A percentile compares a stretch with the other conserved stretches of the same genome.
phyloP scores from a whole-genome alignment of 1,140 invertebrate species.

The Asobara japonica region DNA sequence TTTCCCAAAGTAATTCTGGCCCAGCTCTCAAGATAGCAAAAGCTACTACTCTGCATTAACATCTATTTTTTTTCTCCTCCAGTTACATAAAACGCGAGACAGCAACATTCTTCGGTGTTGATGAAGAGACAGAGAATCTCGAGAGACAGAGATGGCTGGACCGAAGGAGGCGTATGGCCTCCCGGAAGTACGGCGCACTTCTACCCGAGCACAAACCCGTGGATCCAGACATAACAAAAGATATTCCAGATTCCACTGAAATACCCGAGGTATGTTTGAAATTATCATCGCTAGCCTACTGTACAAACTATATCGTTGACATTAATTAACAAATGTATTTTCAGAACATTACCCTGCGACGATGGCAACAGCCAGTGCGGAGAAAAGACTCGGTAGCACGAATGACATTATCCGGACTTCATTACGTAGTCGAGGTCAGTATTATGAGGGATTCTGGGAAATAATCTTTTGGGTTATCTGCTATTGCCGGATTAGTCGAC shows the following conservation, averaged over 20 bases:
- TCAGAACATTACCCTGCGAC: conserved; percentile 60
- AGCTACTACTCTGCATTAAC: too few relatives aligned
- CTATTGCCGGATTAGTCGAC: too few relatives aligned
- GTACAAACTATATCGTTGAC: background rate
- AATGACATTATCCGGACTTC: conserved; percentile 74
- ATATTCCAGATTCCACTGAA: conserved; percentile 62
- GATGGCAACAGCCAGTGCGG: conserved; percentile 62
- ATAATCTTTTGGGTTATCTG: background rate
- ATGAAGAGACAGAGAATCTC: conserved; percentile 76
- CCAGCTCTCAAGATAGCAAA: too few relatives aligned
- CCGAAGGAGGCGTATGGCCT: conserved; percentile 77
- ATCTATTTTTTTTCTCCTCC: conserved; percentile 27
- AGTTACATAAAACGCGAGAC: conserved; percentile 80
- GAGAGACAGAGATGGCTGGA: conserved; percentile 80
- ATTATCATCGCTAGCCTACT: background rate
- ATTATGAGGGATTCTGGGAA: conserved; percentile 13
- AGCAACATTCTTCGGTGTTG: conserved; percentile 81
- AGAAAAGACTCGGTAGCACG: conserved; percentile 77
- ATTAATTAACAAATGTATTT: conserved; percentile 37
- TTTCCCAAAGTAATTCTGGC: too few relatives aligned
- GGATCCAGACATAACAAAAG: conserved; percentile 71
- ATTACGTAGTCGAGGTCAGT: conserved; percentile 79
- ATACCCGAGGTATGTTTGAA: conserved; percentile 53
- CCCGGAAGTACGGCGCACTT: conserved; percentile 74
- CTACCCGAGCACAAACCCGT: conserved; percentile 69